Conservation (phyloP, 2,888 invertebrate genomes). For the Sthenelais limicola region DNA sequence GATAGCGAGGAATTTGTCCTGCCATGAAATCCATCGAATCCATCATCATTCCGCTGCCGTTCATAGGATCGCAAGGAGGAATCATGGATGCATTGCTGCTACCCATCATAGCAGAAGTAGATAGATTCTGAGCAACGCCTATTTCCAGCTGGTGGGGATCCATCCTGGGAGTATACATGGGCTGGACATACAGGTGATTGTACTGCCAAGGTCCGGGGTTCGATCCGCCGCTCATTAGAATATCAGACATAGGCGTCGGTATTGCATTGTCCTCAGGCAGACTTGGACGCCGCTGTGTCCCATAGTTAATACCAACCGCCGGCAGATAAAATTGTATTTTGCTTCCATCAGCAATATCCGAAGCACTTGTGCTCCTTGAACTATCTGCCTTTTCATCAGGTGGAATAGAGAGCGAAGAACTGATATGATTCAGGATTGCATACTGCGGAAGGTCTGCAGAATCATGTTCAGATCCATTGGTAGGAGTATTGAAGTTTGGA, state of each 20-base stretch:
- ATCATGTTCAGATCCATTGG: slow-evolving; percentile 53
- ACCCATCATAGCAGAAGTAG: slow-evolving; percentile 24
- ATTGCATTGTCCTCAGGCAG: not conserved
- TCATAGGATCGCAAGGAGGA: too few relatives aligned
- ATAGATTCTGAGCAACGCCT: slow-evolving; percentile 16
- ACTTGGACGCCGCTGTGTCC: not conserved
- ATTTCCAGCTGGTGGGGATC: too few relatives aligned
- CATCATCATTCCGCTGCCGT: too few relatives aligned
- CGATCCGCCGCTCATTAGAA: not conserved
- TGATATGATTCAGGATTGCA: slow-evolving; percentile 4
- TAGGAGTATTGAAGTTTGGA: slow-evolving; percentile 61
- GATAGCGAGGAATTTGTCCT: too few relatives aligned
- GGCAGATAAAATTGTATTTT: too few relatives aligned
- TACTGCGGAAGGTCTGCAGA: slow-evolving; percentile 42
- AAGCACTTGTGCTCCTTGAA: too few relatives aligned
- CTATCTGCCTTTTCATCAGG: not conserved
- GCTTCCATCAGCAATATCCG: too few relatives aligned
- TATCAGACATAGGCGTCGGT: not conserved
- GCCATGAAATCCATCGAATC: too few relatives aligned
- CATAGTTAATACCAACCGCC: too few relatives aligned
- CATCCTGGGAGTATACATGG: not conserved
- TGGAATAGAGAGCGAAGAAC: slow-evolving; percentile 4
- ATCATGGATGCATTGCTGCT: too few relatives aligned
- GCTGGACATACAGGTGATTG: slow-evolving; percentile 2
- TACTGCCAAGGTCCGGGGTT: slow-evolving; percentile 24